Conservation (phyloP, 2,888 invertebrate genomes). For the Lamproptera curius region DNA sequence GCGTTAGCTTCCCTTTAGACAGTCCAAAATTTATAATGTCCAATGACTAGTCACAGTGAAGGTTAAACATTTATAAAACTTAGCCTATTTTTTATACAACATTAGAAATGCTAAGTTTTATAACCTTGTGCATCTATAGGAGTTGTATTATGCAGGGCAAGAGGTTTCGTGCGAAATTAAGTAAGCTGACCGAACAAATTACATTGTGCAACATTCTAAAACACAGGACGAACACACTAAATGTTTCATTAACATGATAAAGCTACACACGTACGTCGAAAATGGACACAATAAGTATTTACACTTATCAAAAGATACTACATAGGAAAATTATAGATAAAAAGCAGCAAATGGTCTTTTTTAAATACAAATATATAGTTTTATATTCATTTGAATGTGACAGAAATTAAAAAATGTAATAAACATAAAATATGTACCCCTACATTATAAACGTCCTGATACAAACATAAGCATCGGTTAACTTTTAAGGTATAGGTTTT, state of each 20-base stretch:
- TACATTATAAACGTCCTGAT: constrained; percentile 8
- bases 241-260: no score
- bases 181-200: constrained; percentile 39
- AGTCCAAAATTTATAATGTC: constrained; percentile 42
- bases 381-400: no score
- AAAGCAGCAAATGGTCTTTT: no score
- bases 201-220: constrained; percentile 24
- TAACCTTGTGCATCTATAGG: constrained; percentile 61
- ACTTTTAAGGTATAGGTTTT: constrained; percentile 29
- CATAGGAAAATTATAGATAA: no score
- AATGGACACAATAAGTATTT: background rate
- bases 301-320: no score
- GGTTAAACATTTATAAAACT: constrained; percentile 37
- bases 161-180: constrained; percentile 36
- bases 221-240: constrained; percentile 26
- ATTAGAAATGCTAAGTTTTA: constrained; percentile 40
- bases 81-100: constrained; percentile 46
- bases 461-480: constrained; percentile 20
- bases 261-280: constrained; percentile 4
- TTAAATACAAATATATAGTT: no score
- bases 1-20: background rate
- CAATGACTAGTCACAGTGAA: constrained; percentile 44
- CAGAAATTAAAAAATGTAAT: no score
- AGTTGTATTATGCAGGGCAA: constrained; percentile 47
- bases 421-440: background rate